These are phyloP conservation scores for Clostera curtula DNA, from an alignment of 2,888 invertebrate genomes.

Conservation along the genomic window DNA sequence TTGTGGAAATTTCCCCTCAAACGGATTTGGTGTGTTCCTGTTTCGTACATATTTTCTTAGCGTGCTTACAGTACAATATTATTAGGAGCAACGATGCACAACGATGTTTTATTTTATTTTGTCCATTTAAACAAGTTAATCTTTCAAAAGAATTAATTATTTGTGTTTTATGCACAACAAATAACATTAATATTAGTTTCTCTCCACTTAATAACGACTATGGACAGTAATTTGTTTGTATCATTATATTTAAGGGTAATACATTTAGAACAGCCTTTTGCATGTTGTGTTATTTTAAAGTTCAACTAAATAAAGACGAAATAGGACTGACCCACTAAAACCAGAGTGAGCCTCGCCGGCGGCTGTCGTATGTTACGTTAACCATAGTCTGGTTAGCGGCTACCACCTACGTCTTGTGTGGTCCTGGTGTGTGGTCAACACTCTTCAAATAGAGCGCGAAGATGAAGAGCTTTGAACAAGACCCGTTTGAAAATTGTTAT, in stretches of 20 bases:
- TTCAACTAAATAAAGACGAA: too few species aligned
- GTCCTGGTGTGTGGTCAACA: constrained; percentile 35
- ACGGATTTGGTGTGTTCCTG: constrained; percentile 7
- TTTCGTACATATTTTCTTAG: constrained; percentile 4
- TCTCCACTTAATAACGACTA: too few species aligned
- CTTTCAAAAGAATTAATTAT: too few species aligned
- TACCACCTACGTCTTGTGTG: constrained; percentile 53
- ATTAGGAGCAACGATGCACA: not conserved
- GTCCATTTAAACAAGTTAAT: not conserved
- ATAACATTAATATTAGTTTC: too few species aligned
- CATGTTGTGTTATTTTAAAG: too few species aligned
- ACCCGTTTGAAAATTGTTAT: constrained; percentile 4
- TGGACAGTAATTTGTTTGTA: too few species aligned
- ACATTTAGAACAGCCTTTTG: too few species aligned
- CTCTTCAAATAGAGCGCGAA: constrained; percentile 5
- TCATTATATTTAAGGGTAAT: too few species aligned
- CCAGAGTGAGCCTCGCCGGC: constrained; percentile 14
- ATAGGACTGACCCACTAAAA: not conserved
- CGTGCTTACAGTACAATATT: not conserved
- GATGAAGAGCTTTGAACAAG: not conserved
- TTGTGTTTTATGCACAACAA: too few species aligned
- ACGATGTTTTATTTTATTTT: not conserved
- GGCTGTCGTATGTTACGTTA: constrained; percentile 23
- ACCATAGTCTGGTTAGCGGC: constrained; percentile 30
- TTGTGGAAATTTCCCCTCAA: constrained; percentile 18